phyloP scores from a whole-genome alignment of 2,113 vertebrate genomes.

The Urocynchramus pylzowi region DNA sequence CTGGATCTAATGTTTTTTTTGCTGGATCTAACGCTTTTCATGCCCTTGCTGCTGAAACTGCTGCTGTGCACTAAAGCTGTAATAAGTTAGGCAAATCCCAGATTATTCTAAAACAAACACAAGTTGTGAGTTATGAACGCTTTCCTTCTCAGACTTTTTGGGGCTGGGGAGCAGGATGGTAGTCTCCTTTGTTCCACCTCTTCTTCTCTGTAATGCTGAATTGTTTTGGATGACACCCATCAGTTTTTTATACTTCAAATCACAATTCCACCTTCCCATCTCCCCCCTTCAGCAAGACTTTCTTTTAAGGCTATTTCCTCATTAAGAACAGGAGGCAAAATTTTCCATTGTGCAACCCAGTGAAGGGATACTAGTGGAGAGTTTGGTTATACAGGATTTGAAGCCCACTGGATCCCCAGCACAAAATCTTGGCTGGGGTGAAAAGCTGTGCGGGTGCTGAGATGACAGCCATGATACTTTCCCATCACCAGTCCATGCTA shows the following conservation, averaged over 20 bases:
- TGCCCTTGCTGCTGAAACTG: neutral
- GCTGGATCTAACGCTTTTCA: constrained; percentile 17
- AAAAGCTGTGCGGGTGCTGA: neutral
- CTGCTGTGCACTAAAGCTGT: neutral
- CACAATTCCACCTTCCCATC: neutral
- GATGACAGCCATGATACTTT: constrained; percentile 17
- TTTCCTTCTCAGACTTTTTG: neutral
- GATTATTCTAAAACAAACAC: constrained; percentile 7
- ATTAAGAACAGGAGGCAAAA: neutral
- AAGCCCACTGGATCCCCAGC: neutral
- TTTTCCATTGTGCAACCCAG: neutral
- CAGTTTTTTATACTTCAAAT: neutral
- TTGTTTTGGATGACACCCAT: neutral
- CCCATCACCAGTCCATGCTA: neutral
- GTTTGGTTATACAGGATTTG: neutral
- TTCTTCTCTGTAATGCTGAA: neutral
- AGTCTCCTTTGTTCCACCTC: neutral
- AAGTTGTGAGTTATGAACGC: neutral
- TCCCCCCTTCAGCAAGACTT: accelerated
- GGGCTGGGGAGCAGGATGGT: neutral
- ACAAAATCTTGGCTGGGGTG: neutral
- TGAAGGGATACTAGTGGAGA: neutral
- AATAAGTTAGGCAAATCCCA: constrained; percentile 38
- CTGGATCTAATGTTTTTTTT: constrained; percentile 17
- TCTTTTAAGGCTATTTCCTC: neutral